Conservation (phyloP, 2,113 vertebrate species). For the Antigone vipio region DNA sequence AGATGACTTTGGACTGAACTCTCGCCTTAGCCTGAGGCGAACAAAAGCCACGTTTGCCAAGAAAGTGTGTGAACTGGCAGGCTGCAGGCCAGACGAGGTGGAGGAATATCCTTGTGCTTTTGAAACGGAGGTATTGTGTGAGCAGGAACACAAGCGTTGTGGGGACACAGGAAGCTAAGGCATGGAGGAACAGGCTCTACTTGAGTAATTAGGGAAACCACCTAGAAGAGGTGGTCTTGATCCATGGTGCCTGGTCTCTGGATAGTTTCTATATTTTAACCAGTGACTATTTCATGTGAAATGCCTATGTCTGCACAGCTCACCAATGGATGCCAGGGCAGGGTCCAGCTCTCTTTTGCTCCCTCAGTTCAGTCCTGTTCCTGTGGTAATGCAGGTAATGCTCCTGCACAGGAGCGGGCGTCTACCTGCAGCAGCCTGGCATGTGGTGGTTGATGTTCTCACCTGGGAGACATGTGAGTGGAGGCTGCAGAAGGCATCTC, state of each 20-base stretch:
- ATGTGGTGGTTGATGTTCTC: not conserved
- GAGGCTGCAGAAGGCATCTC: not conserved
- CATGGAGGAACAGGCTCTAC: not conserved
- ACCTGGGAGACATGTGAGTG: accelerated
- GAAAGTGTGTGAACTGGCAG: accelerated
- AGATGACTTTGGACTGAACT: not conserved
- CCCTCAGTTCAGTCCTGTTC: not conserved
- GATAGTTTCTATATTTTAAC: not conserved
- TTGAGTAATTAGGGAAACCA: not conserved
- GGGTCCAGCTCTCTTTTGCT: not conserved
- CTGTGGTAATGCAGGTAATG: no score
- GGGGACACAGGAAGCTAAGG: not conserved
- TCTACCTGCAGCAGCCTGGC: not conserved
- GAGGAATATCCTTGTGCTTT: not conserved
- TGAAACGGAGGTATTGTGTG: not conserved
- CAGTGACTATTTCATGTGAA: not conserved
- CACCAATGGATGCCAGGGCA: not conserved
- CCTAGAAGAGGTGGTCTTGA: not conserved
- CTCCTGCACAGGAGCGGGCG: accelerated
- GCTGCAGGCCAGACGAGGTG: not conserved
- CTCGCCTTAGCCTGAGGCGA: not conserved
- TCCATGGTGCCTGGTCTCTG: not conserved
- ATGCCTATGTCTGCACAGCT: not conserved
- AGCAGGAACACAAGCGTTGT: not conserved
- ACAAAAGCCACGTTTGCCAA: not conserved